These are phyloP conservation scores for Maconellicoccus hirsutus DNA, from an alignment of 1,140 invertebrate genomes.

Conservation along the genomic window DNA sequence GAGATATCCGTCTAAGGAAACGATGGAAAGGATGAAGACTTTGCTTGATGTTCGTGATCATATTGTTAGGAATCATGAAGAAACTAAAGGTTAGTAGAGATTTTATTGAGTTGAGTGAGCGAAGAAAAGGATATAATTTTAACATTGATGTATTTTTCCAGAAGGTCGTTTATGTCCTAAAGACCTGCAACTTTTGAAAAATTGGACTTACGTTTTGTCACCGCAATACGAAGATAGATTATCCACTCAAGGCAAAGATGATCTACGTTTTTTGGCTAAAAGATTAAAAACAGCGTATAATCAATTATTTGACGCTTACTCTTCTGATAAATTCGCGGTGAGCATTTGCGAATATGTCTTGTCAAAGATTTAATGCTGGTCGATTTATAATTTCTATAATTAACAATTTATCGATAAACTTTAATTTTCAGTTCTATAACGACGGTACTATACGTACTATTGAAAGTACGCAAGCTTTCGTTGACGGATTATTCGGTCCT, in stretches of 20 bases:
- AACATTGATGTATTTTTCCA: no score
- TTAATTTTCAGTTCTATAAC: slow-evolving; percentile 6
- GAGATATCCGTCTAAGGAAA: slow-evolving; percentile 25
- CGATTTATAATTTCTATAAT: no score
- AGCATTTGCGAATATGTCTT: not conserved
- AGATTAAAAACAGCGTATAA: not conserved
- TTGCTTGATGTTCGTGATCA: not conserved
- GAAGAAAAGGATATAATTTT: no score
- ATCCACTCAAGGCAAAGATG: slow-evolving; percentile 28
- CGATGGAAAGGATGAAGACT: not conserved
- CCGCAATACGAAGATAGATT: slow-evolving; percentile 24
- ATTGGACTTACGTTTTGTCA: slow-evolving; percentile 28
- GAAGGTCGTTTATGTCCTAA: slow-evolving; percentile 28
- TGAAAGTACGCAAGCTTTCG: slow-evolving; percentile 3
- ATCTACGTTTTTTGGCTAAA: slow-evolving; percentile 28
- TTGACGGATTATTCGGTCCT: not conserved
- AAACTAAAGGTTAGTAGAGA: not conserved
- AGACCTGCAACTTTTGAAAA: slow-evolving; percentile 28
- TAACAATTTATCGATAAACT: no score
- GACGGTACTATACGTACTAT: not conserved
- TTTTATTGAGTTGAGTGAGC: no score
- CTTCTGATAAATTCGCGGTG: not conserved
- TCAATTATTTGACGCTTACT: not conserved
- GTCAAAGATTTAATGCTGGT: no score
- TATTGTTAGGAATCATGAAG: slow-evolving; percentile 1